A percentile compares a stretch with the other conserved stretches of the same genome.
These are phyloP conservation scores for Probosciger aterrimus DNA, from an alignment of 2,113 vertebrate species.

Conservation along the genomic window DNA sequence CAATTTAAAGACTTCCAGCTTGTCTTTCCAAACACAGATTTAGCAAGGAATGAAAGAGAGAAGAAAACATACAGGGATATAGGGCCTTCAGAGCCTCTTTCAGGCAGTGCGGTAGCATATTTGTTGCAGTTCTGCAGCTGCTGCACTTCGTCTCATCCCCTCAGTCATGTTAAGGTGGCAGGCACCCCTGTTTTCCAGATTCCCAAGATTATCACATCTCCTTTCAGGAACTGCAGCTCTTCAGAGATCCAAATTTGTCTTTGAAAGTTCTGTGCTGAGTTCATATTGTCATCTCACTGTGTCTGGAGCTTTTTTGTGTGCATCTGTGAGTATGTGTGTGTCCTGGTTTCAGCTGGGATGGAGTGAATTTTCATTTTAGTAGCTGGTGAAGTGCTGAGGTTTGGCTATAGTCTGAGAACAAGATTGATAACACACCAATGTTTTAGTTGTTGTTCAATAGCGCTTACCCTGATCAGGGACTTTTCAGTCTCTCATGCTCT, in stretches of 20 bases:
- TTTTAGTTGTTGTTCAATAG: not conserved
- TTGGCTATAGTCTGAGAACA: not conserved
- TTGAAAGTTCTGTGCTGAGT: not conserved
- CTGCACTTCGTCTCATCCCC: not conserved
- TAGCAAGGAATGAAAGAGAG: not conserved
- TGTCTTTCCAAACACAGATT: not conserved
- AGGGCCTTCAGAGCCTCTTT: not conserved
- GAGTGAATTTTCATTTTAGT: not conserved
- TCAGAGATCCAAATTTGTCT: not conserved
- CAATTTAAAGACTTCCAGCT: not conserved
- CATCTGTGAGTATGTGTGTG: not conserved
- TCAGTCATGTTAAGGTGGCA: not conserved
- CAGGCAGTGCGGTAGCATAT: not conserved
- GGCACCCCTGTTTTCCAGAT: not conserved
- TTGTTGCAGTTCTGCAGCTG: not conserved
- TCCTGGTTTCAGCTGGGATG: not conserved
- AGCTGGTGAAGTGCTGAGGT: not conserved
- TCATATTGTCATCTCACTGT: not conserved
- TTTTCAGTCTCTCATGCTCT: not conserved
- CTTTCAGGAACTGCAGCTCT: not conserved
- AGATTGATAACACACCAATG: not conserved
- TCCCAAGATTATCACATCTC: not conserved
- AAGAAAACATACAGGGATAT: not conserved
- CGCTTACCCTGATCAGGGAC: not conserved
- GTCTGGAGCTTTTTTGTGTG: accelerated